phyloP scores from a whole-genome alignment of 2,113 vertebrate species.

The Gobio gobio region DNA sequence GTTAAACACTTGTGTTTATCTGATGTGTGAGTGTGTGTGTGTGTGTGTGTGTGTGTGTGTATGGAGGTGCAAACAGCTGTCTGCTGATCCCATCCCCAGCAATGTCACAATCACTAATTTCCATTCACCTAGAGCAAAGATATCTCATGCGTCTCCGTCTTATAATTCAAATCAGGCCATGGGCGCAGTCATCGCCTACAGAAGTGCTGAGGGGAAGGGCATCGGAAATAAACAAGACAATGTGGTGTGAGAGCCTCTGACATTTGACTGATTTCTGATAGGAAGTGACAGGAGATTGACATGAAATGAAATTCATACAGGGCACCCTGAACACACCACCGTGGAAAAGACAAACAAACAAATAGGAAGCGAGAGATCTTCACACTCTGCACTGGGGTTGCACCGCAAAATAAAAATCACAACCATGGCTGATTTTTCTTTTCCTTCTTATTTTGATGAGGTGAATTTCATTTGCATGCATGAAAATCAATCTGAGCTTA shows the following conservation, averaged over 20 bases:
- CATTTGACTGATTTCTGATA: constrained; percentile 81
- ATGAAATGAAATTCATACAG: constrained; percentile 82
- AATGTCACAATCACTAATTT: constrained; percentile 79
- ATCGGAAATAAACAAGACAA: constrained; percentile 81
- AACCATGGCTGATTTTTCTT: constrained; percentile 14
- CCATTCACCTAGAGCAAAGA: constrained; percentile 80
- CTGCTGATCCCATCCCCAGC: constrained; percentile 70
- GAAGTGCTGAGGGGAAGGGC: constrained; percentile 82
- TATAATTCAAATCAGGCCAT: constrained; percentile 79
- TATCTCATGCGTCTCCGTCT: constrained; percentile 77
- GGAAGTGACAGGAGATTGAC: constrained; percentile 84
- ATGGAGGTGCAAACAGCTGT: constrained; percentile 75
- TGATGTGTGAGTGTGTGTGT: not conserved
- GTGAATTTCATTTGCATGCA: constrained; percentile 56
- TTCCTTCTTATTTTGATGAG: not conserved
- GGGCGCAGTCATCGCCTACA: constrained; percentile 74
- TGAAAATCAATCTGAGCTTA: constrained; percentile 55
- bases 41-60: constrained; percentile 10
- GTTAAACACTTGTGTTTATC: not conserved
- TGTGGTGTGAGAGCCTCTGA: constrained; percentile 70
- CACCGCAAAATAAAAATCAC: constrained; percentile 23
- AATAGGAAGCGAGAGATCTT: constrained; percentile 64
- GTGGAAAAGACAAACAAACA: constrained; percentile 75
- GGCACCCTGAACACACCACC: constrained; percentile 71
- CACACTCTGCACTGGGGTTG: constrained; percentile 53